Conservation (phyloP, 1,140 invertebrate genomes). For the Nasonia vitripennis region DNA sequence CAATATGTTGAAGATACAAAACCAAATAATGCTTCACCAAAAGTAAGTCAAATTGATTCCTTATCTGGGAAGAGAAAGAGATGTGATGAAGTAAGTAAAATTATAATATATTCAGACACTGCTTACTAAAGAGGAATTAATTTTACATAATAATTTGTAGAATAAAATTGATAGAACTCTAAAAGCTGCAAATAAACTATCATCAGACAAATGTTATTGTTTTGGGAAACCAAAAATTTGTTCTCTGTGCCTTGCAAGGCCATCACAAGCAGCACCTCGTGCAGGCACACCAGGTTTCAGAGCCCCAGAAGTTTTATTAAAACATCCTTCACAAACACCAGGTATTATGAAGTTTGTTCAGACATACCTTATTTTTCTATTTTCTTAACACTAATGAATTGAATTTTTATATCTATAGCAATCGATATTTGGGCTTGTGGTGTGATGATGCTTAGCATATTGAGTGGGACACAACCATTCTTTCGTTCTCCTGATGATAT, state of each 20-base stretch:
- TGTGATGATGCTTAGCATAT: slow-evolving; percentile 87
- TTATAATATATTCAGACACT: slow-evolving; percentile 26
- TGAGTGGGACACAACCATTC: slow-evolving; percentile 89
- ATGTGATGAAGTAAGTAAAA: slow-evolving; percentile 64
- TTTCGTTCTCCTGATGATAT: slow-evolving; percentile 89
- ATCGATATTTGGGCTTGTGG: slow-evolving; percentile 94
- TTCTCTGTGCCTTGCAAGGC: slow-evolving; percentile 77
- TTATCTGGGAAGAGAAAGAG: slow-evolving; percentile 63
- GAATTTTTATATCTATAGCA: slow-evolving; percentile 71
- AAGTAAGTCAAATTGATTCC: neutral
- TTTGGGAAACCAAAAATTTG: slow-evolving; percentile 81
- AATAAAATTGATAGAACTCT: slow-evolving; percentile 61
- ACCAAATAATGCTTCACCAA: slow-evolving; percentile 32
- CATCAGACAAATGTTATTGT: slow-evolving; percentile 76
- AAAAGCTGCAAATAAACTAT: slow-evolving; percentile 57
- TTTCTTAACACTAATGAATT: neutral
- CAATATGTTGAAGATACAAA: slow-evolving; percentile 64
- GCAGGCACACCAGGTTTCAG: slow-evolving; percentile 94
- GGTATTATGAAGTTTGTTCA: slow-evolving; percentile 68
- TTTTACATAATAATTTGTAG: slow-evolving; percentile 57
- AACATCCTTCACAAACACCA: slow-evolving; percentile 84
- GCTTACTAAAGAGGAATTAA: neutral
- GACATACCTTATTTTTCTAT: neutral
- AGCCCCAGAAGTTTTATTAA: slow-evolving; percentile 91
- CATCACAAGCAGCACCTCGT: slow-evolving; percentile 81